These are phyloP conservation scores for Lasius fuliginosus DNA, from an alignment of 2,888 invertebrate species.

Conservation along the genomic window DNA sequence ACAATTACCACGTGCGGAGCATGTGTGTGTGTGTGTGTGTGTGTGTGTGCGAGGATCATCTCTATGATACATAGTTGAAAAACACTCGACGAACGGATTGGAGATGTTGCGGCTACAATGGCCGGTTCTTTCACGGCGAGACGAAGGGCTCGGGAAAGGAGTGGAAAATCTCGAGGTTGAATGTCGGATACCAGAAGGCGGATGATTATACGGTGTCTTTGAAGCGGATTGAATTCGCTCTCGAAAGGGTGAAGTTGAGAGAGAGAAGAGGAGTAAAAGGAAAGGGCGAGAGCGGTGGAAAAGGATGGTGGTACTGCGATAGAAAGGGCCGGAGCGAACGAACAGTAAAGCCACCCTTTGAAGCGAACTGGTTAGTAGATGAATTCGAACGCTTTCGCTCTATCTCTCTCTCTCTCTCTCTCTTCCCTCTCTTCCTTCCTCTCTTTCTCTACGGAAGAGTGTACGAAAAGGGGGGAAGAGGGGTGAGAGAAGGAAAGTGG, in stretches of 20 bases:
- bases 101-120: conserved; percentile 45
- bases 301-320: conserved; percentile 39
- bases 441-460: conserved; percentile 50
- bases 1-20: background rate
- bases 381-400: conserved; percentile 73
- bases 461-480: conserved; percentile 28
- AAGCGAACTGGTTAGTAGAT: conserved; percentile 78
- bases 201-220: conserved; percentile 74
- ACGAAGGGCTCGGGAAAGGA: conserved; percentile 19
- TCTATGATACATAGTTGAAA: background rate
- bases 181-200: conserved; percentile 70
- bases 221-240: conserved; percentile 72
- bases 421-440: background rate
- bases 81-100: conserved; percentile 33
- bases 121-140: conserved; percentile 35
- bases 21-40: background rate
- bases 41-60: background rate
- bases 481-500: conserved; percentile 1
- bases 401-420: conserved; percentile 34
- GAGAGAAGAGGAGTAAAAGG: conserved; percentile 6
- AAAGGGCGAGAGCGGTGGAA: background rate
- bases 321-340: conserved; percentile 69
- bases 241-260: conserved; percentile 63
- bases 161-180: conserved; percentile 69
- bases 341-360: conserved; percentile 77